Evolutionary conservation across 2,113 vertebrate species (phyloP).

Genomic region (Myiagra hebetior): DNA sequence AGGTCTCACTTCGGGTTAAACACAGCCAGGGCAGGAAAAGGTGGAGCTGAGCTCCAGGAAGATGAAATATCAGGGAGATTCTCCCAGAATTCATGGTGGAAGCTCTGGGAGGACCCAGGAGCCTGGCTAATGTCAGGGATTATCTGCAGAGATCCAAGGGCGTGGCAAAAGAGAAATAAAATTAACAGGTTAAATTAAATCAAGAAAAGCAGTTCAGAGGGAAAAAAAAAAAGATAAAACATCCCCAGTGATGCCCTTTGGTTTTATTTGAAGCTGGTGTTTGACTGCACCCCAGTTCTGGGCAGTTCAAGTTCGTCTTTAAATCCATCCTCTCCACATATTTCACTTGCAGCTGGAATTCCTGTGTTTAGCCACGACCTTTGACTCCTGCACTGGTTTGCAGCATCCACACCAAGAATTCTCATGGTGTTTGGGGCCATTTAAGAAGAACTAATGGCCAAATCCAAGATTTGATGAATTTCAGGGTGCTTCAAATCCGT

Average conservation of each 20-base stretch:
- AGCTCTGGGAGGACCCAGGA: background rate
- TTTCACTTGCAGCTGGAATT: background rate
- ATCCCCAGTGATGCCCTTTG: background rate
- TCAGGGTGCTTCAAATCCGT: background rate
- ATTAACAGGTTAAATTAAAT: background rate
- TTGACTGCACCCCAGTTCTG: background rate
- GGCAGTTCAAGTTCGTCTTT: background rate
- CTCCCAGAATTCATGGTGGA: background rate
- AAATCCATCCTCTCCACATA: background rate
- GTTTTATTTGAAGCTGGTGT: background rate
- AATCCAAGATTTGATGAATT: background rate
- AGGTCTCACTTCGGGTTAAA: background rate
- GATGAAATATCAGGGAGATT: background rate
- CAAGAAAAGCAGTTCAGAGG: background rate
- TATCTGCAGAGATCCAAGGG: background rate
- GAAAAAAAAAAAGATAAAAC: background rate
- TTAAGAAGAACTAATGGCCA: background rate
- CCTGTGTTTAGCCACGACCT: background rate
- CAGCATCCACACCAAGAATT: background rate
- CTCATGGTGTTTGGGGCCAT: background rate
- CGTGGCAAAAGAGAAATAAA: background rate
- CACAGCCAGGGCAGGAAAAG: background rate
- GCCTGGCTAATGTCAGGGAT: accelerated
- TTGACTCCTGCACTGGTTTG: background rate
- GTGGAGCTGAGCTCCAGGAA: background rate